Conservation (phyloP, 2,888 invertebrate genomes). For the Cataglyphis albicans region DNA sequence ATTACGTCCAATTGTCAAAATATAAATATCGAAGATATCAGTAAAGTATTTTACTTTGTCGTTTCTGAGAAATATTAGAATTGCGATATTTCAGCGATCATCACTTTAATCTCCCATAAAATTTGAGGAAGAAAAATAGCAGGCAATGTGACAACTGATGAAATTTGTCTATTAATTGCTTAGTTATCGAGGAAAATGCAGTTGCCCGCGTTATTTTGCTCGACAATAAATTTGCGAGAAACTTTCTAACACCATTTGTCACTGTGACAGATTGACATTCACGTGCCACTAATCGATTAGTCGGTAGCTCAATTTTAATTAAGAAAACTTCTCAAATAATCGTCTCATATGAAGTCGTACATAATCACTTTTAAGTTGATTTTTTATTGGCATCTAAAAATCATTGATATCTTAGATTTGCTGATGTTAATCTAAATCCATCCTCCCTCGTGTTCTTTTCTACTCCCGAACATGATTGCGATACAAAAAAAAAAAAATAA, state of each 20-base stretch:
- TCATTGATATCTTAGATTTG: neutral
- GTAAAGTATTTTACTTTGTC: neutral
- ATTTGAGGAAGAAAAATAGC: neutral
- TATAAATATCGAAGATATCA: neutral
- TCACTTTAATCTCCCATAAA: neutral
- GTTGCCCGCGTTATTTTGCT: neutral
- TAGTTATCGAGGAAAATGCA: conserved; percentile 9
- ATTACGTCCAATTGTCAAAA: neutral
- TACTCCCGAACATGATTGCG: neutral
- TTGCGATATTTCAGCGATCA: conserved; percentile 10
- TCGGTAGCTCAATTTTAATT: conserved; percentile 18
- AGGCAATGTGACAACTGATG: neutral
- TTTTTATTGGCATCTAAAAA: neutral
- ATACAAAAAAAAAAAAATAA: neutral
- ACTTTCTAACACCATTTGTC: conserved; percentile 7
- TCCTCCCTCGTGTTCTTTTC: neutral
- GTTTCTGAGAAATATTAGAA: neutral
- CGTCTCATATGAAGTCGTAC: neutral
- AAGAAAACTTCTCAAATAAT: neutral
- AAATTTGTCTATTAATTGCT: neutral
- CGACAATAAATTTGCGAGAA: neutral
- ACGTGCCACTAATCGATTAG: neutral
- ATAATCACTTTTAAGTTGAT: neutral
- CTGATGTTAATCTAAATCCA: neutral
- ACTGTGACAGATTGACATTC: conserved; percentile 6